These are phyloP conservation scores for Orientallactaga sibirica DNA, from an alignment of 2,797 vertebrate species.

Conservation along the genomic window DNA sequence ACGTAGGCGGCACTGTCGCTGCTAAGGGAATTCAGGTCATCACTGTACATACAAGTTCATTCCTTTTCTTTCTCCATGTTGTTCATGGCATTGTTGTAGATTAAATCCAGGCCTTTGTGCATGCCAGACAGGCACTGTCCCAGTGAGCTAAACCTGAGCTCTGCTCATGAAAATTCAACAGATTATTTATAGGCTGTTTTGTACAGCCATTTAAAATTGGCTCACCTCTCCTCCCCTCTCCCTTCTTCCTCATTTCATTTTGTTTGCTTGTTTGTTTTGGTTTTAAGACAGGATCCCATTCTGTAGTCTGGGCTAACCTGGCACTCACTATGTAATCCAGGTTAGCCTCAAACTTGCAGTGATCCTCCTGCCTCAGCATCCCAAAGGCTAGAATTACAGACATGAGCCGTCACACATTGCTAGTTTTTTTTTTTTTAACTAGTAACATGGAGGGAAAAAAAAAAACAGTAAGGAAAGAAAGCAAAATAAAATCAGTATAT, in stretches of 20 bases:
- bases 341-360: background rate
- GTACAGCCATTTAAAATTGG: background rate
- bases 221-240: background rate
- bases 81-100: background rate
- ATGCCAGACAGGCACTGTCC: background rate
- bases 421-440: background rate
- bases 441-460: background rate
- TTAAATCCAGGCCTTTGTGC: background rate
- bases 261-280: too few relatives aligned
- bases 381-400: background rate
- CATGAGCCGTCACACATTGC: too few relatives aligned
- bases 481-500: background rate
- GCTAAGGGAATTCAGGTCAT: background rate
- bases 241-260: too few relatives aligned
- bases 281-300: background rate
- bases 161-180: background rate
- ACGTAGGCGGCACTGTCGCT: background rate
- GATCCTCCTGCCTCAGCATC: background rate
- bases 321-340: background rate
- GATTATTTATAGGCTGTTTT: background rate
- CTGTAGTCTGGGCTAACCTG: background rate
- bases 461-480: background rate
- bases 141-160: background rate
- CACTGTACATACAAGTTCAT: background rate
- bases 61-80: background rate